Conservation (phyloP, 2,113 vertebrate species). For the Poicephalus gulielmi region DNA sequence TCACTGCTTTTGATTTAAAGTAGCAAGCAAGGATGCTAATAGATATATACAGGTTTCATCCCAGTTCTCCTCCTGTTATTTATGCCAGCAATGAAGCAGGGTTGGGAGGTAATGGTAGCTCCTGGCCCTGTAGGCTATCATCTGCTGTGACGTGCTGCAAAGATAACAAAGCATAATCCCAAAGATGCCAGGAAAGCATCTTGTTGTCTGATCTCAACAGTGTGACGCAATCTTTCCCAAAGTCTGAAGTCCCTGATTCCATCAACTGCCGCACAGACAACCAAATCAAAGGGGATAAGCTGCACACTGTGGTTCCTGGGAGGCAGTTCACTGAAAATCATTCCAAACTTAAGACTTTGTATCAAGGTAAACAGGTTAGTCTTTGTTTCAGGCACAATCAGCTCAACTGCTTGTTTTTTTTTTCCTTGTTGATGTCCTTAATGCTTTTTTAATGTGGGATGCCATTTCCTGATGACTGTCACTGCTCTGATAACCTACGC, state of each 20-base stretch:
- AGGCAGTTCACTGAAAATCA: neutral
- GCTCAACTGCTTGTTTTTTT: neutral
- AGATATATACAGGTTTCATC: neutral
- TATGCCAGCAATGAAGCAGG: neutral
- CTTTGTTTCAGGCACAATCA: neutral
- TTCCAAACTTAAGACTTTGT: neutral
- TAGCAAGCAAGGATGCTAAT: neutral
- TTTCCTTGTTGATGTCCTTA: neutral
- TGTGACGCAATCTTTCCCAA: neutral
- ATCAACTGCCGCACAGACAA: neutral
- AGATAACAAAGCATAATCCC: neutral
- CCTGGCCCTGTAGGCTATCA: neutral
- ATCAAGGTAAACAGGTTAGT: constrained; percentile 27
- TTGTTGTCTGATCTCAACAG: neutral
- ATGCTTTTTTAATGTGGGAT: neutral
- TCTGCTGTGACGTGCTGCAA: neutral
- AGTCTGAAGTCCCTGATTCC: neutral
- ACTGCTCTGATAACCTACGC: neutral
- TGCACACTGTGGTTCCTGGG: neutral
- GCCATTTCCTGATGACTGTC: neutral
- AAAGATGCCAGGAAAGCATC: neutral
- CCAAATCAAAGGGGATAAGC: neutral
- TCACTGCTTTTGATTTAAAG: neutral
- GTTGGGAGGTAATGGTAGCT: neutral
- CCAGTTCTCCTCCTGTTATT: neutral